A percentile compares a stretch with the other conserved stretches of the same genome.
These are phyloP conservation scores for Acanthopleura granulata DNA, from an alignment of 2,888 invertebrate species.

Conservation along the genomic window DNA sequence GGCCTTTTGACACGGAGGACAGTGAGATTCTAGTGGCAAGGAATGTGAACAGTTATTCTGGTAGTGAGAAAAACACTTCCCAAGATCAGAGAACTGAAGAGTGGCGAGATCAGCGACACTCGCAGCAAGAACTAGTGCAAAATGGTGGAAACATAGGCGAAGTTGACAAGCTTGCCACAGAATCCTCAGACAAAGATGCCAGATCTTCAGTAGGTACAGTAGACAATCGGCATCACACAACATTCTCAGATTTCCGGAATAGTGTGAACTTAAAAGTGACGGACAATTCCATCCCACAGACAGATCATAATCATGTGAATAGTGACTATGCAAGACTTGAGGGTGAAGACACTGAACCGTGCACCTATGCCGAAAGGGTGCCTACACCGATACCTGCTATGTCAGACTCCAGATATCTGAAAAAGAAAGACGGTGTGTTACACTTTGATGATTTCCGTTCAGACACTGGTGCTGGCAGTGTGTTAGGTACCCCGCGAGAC, in stretches of 20 bases:
- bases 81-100: constrained; percentile 19
- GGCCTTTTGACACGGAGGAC: constrained; percentile 12
- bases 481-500: background rate
- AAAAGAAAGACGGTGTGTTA: constrained; percentile 37
- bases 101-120: constrained; percentile 37
- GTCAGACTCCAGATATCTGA: constrained; percentile 38
- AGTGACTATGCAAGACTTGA: constrained; percentile 17
- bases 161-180: too few species aligned
- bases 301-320: constrained; percentile 20
- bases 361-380: background rate
- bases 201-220: constrained; percentile 19
- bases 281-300: background rate
- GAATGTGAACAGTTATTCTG: constrained; percentile 3
- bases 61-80: background rate
- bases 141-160: too few species aligned
- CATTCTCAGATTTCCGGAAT: constrained; percentile 52
- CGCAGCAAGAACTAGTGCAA: constrained; percentile 21
- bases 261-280: background rate
- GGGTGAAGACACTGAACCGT: background rate
- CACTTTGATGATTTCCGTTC: background rate
- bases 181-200: constrained; percentile 12
- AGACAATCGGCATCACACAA: constrained; percentile 42
- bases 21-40: constrained; percentile 1
- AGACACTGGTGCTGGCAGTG: background rate
- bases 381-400: constrained; percentile 13